Percentiles rank a stretch among this genome's conserved stretches.
Conservation (phyloP, 1,140 invertebrate genomes). For the Neodiprion virginianus region DNA sequence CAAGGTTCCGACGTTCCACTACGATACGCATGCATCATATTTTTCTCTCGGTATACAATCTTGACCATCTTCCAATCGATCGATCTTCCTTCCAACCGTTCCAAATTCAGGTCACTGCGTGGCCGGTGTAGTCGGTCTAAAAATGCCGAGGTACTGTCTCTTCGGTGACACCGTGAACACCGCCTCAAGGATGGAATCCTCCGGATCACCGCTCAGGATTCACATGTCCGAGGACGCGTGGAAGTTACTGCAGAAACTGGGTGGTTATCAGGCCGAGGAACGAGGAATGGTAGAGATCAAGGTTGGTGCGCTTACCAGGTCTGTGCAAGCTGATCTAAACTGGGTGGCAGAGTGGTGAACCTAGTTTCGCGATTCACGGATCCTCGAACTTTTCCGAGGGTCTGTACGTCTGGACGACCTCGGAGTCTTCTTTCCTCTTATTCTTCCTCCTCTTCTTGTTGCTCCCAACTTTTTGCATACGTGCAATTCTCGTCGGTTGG, state of each 20-base stretch:
- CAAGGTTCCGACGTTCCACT: no score
- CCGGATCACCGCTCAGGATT: slow-evolving; percentile 74
- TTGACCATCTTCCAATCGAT: not conserved
- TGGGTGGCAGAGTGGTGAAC: no score
- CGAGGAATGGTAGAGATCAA: slow-evolving; percentile 71
- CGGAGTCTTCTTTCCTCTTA: not conserved
- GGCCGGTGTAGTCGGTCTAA: slow-evolving; percentile 87
- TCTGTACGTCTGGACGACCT: not conserved
- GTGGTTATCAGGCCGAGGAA: slow-evolving; percentile 73
- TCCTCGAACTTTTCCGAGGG: not conserved
- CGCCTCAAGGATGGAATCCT: slow-evolving; percentile 74
- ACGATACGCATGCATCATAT: not conserved
- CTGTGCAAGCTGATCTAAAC: no score
- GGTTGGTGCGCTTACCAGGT: not conserved
- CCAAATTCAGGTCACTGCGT: slow-evolving; percentile 65
- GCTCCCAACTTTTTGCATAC: no score
- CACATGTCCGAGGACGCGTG: slow-evolving; percentile 75
- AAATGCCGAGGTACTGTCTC: slow-evolving; percentile 91
- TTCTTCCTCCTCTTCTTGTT: not conserved
- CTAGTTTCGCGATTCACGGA: not conserved
- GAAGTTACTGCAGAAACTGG: slow-evolving; percentile 69
- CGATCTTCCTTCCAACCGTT: not conserved
- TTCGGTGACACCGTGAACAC: slow-evolving; percentile 90
- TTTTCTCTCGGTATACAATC: not conserved
- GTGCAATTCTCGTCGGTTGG: no score